Base-by-base conservation (phyloP, 2,113 vertebrate species). In the Natator depressus region DNA sequence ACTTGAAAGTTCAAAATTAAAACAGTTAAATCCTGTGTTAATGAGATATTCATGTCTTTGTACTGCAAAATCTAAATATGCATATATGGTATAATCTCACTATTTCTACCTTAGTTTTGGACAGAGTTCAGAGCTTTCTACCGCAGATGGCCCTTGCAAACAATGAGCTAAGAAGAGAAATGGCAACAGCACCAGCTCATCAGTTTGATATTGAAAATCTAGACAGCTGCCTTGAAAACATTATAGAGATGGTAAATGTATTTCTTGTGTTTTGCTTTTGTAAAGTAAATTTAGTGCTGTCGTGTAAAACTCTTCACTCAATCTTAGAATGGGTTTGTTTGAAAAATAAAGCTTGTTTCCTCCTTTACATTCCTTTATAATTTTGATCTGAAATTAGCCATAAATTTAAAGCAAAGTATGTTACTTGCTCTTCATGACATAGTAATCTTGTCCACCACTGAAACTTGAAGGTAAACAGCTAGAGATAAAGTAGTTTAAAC, bases 81-180 rank as follows among this genome's bases (percentile, higher is more conserved):
- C 6, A 3, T 31, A 12, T 88, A 27, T 59, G 24, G 3, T 42
- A 69, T 90, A 75, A 78, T 94, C 51, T 29, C 53, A 13, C 22
- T 92, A 89, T 89, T 93, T 95, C 19, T 93, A 84, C 92, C 84
- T 84, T 94, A 99, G 99, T 99, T 57, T 93, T 99, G 91, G 99
- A 99, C 80, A 98, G 98, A 94, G 97, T 99, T 29, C 99, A 99
- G 98, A 98, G 84, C 93, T 99, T 99, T 94, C 97, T 99, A 79
- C 99, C 99, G 29, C 99, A 98, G 96, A 99, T 99, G 97, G 99
- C 99, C 0, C 97, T 98, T 69, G 99, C 99, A 88, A 99, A 99
- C 35, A 98, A 99, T 91, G 98, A 98, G 75, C 98, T 99, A 53
- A 98, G 89, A 93, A 98, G 95, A 96, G 98, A 99, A 95, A 99